Conservation (phyloP, 2,797 vertebrate species). For the Diplodus sargus region DNA sequence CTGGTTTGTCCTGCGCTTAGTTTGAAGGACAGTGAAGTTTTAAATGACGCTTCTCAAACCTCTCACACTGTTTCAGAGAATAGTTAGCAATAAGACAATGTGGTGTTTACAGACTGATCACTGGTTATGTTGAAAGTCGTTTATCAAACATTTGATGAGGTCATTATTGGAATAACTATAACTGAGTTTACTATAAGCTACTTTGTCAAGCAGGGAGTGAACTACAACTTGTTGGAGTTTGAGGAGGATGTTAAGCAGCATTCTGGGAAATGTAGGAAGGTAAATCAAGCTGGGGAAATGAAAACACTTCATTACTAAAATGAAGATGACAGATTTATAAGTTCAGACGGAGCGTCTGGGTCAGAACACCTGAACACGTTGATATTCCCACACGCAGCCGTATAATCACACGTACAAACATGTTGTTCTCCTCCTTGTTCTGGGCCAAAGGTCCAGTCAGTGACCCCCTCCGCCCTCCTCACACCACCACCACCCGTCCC, state of each 20-base stretch:
- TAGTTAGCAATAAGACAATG: too few species aligned
- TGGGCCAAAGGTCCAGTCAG: slow-evolving; percentile 73
- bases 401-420: slow-evolving; percentile 17
- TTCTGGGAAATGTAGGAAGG: slow-evolving; percentile 60
- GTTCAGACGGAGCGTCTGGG: neutral
- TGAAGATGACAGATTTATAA: neutral
- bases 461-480: slow-evolving; percentile 76
- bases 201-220: too few species aligned
- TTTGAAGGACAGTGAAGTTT: too few species aligned
- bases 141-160: too few species aligned
- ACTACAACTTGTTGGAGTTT: neutral
- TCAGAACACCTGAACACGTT: slow-evolving; percentile 2
- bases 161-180: too few species aligned
- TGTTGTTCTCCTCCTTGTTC: slow-evolving; percentile 41
- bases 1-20: too few species aligned
- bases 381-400: neutral
- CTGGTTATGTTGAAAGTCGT: too few species aligned
- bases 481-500: slow-evolving; percentile 58
- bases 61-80: too few species aligned
- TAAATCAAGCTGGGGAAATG: neutral
- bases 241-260: slow-evolving; percentile 11
- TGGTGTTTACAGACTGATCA: too few species aligned
- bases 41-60: too few species aligned
- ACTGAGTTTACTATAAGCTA: too few species aligned
- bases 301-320: neutral